These are phyloP conservation scores for Nasonia oneida DNA, from an alignment of 2,888 invertebrate genomes.

Conservation along the genomic window DNA sequence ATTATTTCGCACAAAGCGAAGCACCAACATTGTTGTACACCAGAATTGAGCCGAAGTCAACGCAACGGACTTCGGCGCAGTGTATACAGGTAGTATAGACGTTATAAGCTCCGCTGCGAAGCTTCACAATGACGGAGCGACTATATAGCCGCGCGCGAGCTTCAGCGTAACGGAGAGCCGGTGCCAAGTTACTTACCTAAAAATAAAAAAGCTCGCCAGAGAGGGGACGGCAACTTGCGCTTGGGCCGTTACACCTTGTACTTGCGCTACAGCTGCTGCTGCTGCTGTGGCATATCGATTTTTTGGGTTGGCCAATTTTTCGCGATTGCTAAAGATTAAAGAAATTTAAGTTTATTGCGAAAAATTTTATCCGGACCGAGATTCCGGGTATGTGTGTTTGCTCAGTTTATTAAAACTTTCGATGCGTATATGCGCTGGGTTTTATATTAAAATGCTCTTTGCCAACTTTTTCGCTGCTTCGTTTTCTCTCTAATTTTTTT, in stretches of 20 bases:
- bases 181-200: conserved; percentile 12
- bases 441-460: too few relatives aligned
- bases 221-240: background rate
- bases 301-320: too few relatives aligned
- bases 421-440: too few relatives aligned
- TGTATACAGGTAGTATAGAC: background rate
- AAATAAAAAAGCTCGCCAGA: background rate
- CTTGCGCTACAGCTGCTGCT: background rate
- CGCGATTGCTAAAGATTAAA: too few relatives aligned
- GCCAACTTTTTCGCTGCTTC: too few relatives aligned
- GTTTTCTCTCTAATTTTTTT: too few relatives aligned
- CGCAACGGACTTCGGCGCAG: too few relatives aligned
- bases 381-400: too few relatives aligned
- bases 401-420: too few relatives aligned
- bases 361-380: too few relatives aligned
- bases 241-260: background rate
- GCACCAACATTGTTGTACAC: background rate
- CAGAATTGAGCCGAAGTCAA: too few relatives aligned
- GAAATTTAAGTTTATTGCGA: too few relatives aligned
- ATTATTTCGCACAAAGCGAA: background rate
- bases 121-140: conserved; percentile 9
- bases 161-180: background rate
- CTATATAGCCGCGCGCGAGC: background rate
- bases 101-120: background rate
- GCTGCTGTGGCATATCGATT: background rate